Evolutionary conservation across 2,888 invertebrate genomes (phyloP).

Genomic region (Apomyelois bistriatella): DNA sequence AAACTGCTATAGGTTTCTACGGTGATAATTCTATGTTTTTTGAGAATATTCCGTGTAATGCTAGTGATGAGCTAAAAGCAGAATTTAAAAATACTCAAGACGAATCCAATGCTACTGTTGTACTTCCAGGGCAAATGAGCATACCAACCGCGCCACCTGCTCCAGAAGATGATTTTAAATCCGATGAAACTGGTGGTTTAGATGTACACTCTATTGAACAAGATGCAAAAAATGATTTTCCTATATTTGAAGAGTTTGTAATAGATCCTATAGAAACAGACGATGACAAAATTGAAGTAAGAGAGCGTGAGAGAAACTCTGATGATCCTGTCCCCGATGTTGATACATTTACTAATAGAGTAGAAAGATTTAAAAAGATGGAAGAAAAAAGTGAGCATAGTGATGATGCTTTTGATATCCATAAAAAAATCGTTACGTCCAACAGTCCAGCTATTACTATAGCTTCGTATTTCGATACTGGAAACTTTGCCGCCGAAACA

Average conservation of each 20-base stretch:
- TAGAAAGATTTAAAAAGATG: constrained; percentile 60
- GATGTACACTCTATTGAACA: constrained; percentile 69
- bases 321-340: constrained; percentile 39
- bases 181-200: constrained; percentile 55
- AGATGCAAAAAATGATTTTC: constrained; percentile 68
- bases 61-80: constrained; percentile 61
- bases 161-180: constrained; percentile 58
- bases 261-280: constrained; percentile 66
- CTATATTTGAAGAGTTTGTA: constrained; percentile 59
- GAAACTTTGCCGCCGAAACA: constrained; percentile 67
- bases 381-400: constrained; percentile 34
- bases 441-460: constrained; percentile 49
- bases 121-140: constrained; percentile 42
- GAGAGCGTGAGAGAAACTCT: constrained; percentile 38
- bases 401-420: constrained; percentile 23
- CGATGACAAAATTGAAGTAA: constrained; percentile 60
- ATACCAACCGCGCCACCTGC: constrained; percentile 55
- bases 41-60: constrained; percentile 50
- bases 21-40: constrained; percentile 46
- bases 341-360: constrained; percentile 63
- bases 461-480: constrained; percentile 71
- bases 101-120: constrained; percentile 29
- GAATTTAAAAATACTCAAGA: constrained; percentile 51
- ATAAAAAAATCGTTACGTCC: constrained; percentile 28
- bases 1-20: constrained; percentile 42